A percentile compares a stretch with the other conserved stretches of the same genome.
Evolutionary conservation across 1,140 invertebrate species (phyloP).

Genomic region (Drosophila erecta): DNA sequence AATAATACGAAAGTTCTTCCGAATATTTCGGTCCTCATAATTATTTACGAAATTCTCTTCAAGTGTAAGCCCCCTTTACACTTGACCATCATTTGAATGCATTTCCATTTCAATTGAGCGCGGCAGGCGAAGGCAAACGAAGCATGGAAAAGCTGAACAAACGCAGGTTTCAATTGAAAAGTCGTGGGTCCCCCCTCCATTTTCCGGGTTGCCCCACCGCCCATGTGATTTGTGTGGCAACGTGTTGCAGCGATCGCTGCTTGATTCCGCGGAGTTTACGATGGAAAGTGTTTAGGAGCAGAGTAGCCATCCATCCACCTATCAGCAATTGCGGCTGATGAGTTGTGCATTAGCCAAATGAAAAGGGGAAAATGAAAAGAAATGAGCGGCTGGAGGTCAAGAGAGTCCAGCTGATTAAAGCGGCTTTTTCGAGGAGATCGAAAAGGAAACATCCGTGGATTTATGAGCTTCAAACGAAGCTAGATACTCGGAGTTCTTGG

Average conservation of each 20-base stretch:
- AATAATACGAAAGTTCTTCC: too few species aligned
- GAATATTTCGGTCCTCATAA: background rate
- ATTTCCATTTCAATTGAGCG: constrained; percentile 26
- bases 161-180: constrained; percentile 48
- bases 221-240: constrained; percentile 48
- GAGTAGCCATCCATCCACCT: constrained; percentile 3
- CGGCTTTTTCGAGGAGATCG: background rate
- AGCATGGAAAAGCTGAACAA: constrained; percentile 15
- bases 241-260: constrained; percentile 21
- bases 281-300: constrained; percentile 52
- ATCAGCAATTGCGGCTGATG: constrained; percentile 37
- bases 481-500: constrained; percentile 4
- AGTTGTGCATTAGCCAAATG: constrained; percentile 50
- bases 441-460: too few species aligned
- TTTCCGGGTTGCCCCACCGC: background rate
- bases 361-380: constrained; percentile 10
- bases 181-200: background rate
- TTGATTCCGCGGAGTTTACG: constrained; percentile 52
- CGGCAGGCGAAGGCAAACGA: constrained; percentile 11
- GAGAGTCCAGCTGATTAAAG: constrained; percentile 30
- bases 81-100: constrained; percentile 9
- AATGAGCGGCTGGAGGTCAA: constrained; percentile 4
- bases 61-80: background rate
- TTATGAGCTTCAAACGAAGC: constrained; percentile 20
- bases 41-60: background rate